A percentile compares a stretch with the other conserved stretches of the same genome.
Conservation (phyloP, 2,888 invertebrate species). For the Erannis defoliaria region DNA sequence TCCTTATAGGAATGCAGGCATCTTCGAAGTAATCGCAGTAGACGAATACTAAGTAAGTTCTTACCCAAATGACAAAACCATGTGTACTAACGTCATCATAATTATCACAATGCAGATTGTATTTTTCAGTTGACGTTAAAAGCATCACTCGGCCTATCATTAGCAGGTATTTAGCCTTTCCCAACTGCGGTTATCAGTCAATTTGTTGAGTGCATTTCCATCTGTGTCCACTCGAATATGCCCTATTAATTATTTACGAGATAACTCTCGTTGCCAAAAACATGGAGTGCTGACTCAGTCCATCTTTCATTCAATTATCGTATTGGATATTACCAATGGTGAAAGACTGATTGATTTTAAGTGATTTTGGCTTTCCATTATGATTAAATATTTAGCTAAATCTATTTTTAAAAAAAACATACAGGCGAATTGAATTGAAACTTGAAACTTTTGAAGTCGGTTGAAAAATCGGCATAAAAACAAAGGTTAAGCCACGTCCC, state of each 20-base stretch:
- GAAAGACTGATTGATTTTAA: constrained; percentile 46
- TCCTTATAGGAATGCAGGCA: too few relatives aligned
- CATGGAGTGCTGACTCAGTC: constrained; percentile 58
- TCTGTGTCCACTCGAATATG: constrained; percentile 78
- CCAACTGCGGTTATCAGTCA: constrained; percentile 83
- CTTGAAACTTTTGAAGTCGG: too few relatives aligned
- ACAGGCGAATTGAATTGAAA: too few relatives aligned
- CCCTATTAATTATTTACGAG: constrained; percentile 83
- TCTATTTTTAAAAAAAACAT: too few relatives aligned
- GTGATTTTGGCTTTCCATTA: constrained; percentile 42
- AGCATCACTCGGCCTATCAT: constrained; percentile 63
- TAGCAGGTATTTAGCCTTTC: constrained; percentile 84
- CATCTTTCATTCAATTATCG: constrained; percentile 74
- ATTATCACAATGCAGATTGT: constrained; percentile 1
- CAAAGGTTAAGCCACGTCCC: too few relatives aligned
- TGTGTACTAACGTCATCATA: too few relatives aligned
- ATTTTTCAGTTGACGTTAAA: constrained; percentile 47
- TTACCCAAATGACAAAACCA: too few relatives aligned
- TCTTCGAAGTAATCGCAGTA: too few relatives aligned
- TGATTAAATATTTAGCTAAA: too few relatives aligned
- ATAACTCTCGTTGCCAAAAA: constrained; percentile 76
- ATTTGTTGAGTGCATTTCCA: constrained; percentile 84
- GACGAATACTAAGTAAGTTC: too few relatives aligned
- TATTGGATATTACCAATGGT: constrained; percentile 54
- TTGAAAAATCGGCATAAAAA: too few relatives aligned